Evolutionary conservation across 37 sponge, comb jelly and placozoan genomes (phyloP).

Genomic region (Oopsacas minuta): DNA sequence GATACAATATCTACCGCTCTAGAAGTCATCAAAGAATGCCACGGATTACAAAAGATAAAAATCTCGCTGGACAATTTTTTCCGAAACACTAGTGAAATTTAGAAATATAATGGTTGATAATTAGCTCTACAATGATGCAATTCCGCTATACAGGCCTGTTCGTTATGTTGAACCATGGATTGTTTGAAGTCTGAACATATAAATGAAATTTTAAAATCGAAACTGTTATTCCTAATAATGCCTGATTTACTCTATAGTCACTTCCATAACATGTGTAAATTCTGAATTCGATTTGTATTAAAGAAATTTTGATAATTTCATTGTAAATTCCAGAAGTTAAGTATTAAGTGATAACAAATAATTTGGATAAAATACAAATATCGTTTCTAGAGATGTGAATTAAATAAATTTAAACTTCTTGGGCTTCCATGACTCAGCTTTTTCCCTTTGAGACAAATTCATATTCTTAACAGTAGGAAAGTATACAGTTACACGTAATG

Average conservation of each 20-base stretch:
- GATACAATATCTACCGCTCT: too few relatives aligned
- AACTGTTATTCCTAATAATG: neutral
- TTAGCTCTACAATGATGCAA: too few relatives aligned
- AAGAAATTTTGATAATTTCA: neutral
- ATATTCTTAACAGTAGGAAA: neutral
- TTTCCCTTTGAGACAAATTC: neutral
- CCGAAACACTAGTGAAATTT: too few relatives aligned
- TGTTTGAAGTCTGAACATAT: slow-evolving; percentile 4
- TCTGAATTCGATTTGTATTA: neutral
- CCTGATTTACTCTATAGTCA: too few relatives aligned
- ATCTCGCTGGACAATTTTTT: too few relatives aligned
- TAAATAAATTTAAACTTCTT: neutral
- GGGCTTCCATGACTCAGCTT: neutral
- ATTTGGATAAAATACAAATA: neutral
- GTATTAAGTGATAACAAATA: neutral
- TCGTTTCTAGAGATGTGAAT: neutral
- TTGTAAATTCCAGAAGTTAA: neutral
- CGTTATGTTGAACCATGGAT: neutral
- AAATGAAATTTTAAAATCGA: neutral
- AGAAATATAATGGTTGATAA: too few relatives aligned
- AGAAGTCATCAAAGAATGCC: too few relatives aligned
- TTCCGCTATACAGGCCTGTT: slow-evolving; percentile 9
- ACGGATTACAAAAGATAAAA: too few relatives aligned
- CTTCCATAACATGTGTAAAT: neutral
- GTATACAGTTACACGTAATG: neutral